Percentiles rank a stretch among this genome's conserved stretches.
These are phyloP conservation scores for Lutjanus campechanus DNA, from an alignment of 2,797 vertebrate genomes.

Conservation along the genomic window DNA sequence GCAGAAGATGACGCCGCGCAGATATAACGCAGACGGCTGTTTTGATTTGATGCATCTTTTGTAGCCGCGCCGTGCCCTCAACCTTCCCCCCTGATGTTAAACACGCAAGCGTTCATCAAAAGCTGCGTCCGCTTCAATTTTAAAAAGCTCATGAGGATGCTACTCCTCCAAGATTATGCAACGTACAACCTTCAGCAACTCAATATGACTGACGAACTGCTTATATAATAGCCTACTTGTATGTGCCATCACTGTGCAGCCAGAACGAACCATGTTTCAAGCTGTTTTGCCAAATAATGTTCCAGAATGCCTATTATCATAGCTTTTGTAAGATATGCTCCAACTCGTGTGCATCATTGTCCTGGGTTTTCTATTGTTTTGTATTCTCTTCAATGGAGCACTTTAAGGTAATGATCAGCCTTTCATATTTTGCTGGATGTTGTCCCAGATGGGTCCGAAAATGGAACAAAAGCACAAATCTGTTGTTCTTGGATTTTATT, in stretches of 20 bases:
- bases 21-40: neutral
- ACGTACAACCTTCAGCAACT: conserved; percentile 12
- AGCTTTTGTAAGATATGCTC: neutral
- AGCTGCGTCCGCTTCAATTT: neutral
- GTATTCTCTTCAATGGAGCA: neutral
- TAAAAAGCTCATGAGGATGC: neutral
- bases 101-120: neutral
- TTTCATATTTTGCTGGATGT: conserved; percentile 7
- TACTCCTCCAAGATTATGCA: neutral
- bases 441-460: neutral
- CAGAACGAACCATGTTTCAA: neutral
- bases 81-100: conserved; percentile 4
- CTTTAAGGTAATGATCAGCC: neutral
- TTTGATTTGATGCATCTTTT: neutral
- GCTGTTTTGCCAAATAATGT: too few species aligned
- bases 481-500: conserved; percentile 12
- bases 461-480: conserved; percentile 9
- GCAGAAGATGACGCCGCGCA: neutral
- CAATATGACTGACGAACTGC: neutral
- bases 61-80: neutral
- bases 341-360: neutral
- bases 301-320: neutral
- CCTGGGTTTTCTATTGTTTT: neutral
- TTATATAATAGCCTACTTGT: neutral
- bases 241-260: neutral